Evolutionary conservation across 1,140 invertebrate species (phyloP), one percentile per base, ranked within the genome.

Genomic region (Cepaea nemoralis): DNA sequence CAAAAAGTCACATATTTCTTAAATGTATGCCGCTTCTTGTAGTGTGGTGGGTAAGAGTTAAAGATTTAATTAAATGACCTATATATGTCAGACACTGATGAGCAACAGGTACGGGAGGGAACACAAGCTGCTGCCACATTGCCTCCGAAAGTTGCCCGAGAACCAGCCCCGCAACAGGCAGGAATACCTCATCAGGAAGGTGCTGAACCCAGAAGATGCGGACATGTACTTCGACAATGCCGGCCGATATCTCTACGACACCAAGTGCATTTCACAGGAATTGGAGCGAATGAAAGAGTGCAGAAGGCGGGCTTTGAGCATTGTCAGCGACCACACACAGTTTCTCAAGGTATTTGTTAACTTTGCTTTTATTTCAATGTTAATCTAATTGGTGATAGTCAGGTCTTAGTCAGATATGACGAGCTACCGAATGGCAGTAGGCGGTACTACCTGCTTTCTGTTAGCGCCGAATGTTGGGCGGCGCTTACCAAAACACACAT

Each of bases 191-290:
- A 40, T 73, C 37, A 16, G 70, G n/a, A 73, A 42, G 40, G 5
- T 37, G 1, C 8, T 73, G 39, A 73, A 42, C 12, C 70, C 70
- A 14, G 40, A 14, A 27, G 70, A 73, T 35, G 8, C 39, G 14
- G 70, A 73, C 8, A 40, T 73, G 37, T 73, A 73, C 70, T 73
- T 73, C n/a, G 70, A 73, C 39, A 40, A 45, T 40, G 6, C 37
- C 1, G 19, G 39, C 39, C 35, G 40, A 3, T 73, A 16, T 27
- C 70, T 73, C 6, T 73, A 73, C n/a, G 37, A 73, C 16, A 40
- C 37, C 16, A 73, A n/a, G 39, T 39, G 8, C n/a, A 40, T 73
- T 37, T 16, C 70, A 1, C 70, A 73, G 27, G 35, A 73, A 45
- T 14, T 73, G 39, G 70, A 73, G n/a, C 16, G 12, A 3, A 6